Conservation (phyloP, 2,113 vertebrate species). For the Muntiacus reevesi region DNA sequence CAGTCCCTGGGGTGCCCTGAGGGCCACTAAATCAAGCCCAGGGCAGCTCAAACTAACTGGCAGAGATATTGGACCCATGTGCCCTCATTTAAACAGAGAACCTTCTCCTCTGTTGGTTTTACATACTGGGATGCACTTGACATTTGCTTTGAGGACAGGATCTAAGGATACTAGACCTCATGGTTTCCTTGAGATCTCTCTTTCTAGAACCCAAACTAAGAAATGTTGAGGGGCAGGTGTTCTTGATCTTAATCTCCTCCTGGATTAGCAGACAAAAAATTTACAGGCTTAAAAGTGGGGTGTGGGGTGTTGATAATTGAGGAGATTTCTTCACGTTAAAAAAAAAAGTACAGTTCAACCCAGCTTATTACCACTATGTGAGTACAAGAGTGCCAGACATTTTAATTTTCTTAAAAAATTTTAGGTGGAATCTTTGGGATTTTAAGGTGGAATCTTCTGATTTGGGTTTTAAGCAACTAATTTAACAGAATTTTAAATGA, state of each 20-base stretch:
- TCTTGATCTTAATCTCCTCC: not conserved
- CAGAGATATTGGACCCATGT: not conserved
- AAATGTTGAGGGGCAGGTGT: not conserved
- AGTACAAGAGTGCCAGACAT: not conserved
- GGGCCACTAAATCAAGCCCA: not conserved
- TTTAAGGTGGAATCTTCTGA: not conserved
- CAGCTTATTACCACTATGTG: too few species aligned
- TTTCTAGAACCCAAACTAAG: not conserved
- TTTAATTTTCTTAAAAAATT: not conserved
- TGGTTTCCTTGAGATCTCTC: not conserved
- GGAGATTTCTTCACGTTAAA: not conserved
- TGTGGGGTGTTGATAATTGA: rapidly evolving
- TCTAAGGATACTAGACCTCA: not conserved
- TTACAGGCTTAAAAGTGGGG: not conserved
- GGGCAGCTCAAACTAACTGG: not conserved
- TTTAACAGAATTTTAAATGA: not conserved
- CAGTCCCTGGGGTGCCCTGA: not conserved
- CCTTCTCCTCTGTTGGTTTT: not conserved
- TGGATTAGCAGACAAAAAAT: not conserved
- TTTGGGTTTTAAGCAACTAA: not conserved
- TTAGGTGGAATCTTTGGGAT: not conserved
- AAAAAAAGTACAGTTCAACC: not conserved
- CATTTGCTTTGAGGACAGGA: not conserved
- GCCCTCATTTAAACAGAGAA: not conserved
- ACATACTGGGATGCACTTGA: not conserved